Evolutionary conservation across 2,888 invertebrate genomes (phyloP).

Genomic region (Spilarctia lutea): DNA sequence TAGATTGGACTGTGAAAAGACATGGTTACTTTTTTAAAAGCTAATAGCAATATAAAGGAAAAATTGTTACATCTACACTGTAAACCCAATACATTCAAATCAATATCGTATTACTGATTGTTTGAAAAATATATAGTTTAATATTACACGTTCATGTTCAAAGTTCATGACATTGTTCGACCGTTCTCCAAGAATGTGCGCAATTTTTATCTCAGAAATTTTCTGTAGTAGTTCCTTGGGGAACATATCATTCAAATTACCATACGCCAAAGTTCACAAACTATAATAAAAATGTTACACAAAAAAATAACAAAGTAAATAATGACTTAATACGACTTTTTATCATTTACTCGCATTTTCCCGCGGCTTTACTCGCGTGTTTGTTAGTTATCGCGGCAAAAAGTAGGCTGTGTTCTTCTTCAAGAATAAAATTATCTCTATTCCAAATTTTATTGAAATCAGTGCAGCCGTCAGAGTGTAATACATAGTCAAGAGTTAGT

Average conservation of each 20-base stretch:
- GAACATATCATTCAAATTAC: slow-evolving; percentile 20
- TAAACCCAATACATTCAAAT: neutral
- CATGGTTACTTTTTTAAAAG: too few species aligned
- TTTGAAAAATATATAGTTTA: too few species aligned
- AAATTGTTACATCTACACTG: neutral
- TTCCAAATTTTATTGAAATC: too few species aligned
- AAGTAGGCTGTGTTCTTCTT: too few species aligned
- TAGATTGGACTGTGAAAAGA: too few species aligned
- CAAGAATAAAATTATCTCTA: too few species aligned
- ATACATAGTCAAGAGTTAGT: too few species aligned
- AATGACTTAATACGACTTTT: slow-evolving; percentile 11
- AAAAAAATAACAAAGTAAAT: slow-evolving; percentile 16
- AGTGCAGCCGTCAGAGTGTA: too few species aligned
- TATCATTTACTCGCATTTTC: slow-evolving; percentile 7
- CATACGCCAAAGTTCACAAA: neutral
- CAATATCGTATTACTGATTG: neutral
- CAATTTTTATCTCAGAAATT: slow-evolving; percentile 11
- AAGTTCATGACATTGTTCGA: slow-evolving; percentile 9
- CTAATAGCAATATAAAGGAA: neutral
- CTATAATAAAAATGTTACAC: slow-evolving; percentile 15
- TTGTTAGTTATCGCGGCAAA: too few species aligned
- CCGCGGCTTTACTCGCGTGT: too few species aligned
- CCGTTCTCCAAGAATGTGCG: slow-evolving; percentile 5
- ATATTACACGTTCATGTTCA: neutral
- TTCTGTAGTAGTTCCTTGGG: slow-evolving; percentile 6